Conservation (phyloP, 2,888 invertebrate species). For the Maniola hyperantus region DNA sequence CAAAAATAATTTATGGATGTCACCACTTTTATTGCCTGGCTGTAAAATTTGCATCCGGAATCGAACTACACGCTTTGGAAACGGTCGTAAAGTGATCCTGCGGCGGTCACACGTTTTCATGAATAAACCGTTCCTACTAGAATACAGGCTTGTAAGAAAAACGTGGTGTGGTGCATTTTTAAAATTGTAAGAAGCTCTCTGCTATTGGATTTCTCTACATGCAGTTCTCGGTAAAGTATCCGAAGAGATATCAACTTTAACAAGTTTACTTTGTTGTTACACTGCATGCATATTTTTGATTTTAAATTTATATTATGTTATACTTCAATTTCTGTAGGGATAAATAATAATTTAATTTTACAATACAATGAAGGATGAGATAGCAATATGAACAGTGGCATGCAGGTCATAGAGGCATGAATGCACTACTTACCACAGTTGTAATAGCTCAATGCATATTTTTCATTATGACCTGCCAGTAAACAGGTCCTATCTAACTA, state of each 20-base stretch:
- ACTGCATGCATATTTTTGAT: not conserved
- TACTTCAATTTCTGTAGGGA: too few relatives aligned
- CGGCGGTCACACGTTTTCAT: slow-evolving; percentile 63
- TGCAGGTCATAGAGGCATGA: too few relatives aligned
- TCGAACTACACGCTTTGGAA: slow-evolving; percentile 69
- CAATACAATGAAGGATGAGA: too few relatives aligned
- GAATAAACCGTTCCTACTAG: slow-evolving; percentile 58
- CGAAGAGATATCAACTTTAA: not conserved
- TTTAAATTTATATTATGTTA: not conserved
- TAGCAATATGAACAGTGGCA: too few relatives aligned
- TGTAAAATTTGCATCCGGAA: slow-evolving; percentile 70
- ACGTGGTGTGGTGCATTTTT: slow-evolving; percentile 28
- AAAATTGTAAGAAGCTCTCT: slow-evolving; percentile 20
- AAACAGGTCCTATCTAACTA: too few relatives aligned
- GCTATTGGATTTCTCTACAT: slow-evolving; percentile 24
- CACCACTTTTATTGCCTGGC: slow-evolving; percentile 64
- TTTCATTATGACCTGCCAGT: too few relatives aligned
- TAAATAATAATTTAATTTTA: too few relatives aligned
- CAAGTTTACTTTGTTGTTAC: slow-evolving; percentile 4
- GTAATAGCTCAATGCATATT: too few relatives aligned
- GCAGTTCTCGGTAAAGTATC: slow-evolving; percentile 3
- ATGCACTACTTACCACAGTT: too few relatives aligned
- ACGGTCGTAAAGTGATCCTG: slow-evolving; percentile 72
- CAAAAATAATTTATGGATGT: slow-evolving; percentile 64
- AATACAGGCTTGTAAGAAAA: slow-evolving; percentile 34